Conservation (phyloP, 2,797 vertebrate species). For the Lemur catta region DNA sequence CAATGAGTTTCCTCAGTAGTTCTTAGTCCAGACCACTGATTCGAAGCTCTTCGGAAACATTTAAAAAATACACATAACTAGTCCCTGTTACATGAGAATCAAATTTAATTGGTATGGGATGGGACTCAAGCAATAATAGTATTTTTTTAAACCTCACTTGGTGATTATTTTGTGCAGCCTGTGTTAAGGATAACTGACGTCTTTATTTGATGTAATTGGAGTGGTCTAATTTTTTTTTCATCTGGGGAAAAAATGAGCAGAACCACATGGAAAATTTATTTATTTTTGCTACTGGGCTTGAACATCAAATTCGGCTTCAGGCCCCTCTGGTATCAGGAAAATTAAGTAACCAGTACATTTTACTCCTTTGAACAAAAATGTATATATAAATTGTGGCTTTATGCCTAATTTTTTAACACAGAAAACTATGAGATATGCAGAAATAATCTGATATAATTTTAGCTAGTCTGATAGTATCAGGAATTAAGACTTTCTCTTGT, state of each 20-base stretch:
- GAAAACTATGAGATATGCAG: neutral
- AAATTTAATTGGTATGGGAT: neutral
- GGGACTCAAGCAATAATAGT: neutral
- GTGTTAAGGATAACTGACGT: neutral
- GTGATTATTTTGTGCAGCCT: neutral
- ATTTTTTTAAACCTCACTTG: neutral
- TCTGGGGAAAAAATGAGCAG: neutral
- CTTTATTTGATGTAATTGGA: neutral
- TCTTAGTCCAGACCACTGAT: neutral
- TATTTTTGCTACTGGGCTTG: neutral
- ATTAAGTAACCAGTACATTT: neutral
- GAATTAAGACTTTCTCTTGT: neutral
- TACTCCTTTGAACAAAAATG: neutral
- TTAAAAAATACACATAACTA: neutral
- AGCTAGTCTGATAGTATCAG: neutral
- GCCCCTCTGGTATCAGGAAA: neutral
- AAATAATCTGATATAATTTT: neutral
- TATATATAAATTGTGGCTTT: neutral
- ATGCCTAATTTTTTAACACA: neutral
- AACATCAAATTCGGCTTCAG: neutral
- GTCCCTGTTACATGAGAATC: neutral
- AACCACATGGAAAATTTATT: neutral
- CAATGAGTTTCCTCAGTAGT: neutral
- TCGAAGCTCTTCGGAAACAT: neutral
- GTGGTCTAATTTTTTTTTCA: neutral